Conservation (phyloP, 2,888 invertebrate species). For the Drosophila siamana region DNA sequence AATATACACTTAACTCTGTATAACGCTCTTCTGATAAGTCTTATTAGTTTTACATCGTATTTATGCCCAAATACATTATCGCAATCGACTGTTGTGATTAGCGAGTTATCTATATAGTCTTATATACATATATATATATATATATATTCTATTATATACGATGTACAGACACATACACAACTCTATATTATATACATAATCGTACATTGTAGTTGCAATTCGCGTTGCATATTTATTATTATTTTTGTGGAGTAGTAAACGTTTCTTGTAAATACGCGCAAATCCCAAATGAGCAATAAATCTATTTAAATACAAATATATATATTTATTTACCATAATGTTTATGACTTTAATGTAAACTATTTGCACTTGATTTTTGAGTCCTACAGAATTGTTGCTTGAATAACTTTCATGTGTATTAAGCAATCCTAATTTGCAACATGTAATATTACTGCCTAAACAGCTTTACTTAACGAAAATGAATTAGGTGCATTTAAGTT, state of each 20-base stretch:
- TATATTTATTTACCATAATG: constrained; percentile 12
- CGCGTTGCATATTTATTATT: constrained; percentile 18
- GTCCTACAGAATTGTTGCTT: too few relatives aligned
- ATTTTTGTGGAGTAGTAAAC: constrained; percentile 36
- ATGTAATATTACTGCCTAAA: too few relatives aligned
- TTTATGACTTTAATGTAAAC: constrained; percentile 5
- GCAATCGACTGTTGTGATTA: constrained; percentile 20
- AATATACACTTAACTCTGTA: constrained; percentile 27
- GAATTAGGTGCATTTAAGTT: too few relatives aligned
- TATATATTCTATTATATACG: constrained; percentile 7
- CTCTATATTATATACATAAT: constrained; percentile 14
- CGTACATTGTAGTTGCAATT: constrained; percentile 18
- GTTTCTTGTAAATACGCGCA: constrained; percentile 70
- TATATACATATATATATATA: constrained; percentile 29
- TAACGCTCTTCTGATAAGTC: constrained; percentile 35
- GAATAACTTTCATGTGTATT: too few relatives aligned
- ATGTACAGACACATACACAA: constrained; percentile 14
- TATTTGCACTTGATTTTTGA: too few relatives aligned
- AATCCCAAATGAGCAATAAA: constrained; percentile 66
- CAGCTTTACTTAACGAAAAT: too few relatives aligned
- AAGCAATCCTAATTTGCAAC: too few relatives aligned
- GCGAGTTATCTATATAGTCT: constrained; percentile 28
- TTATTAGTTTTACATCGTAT: constrained; percentile 42
- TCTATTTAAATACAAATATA: constrained; percentile 44
- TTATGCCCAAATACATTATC: constrained; percentile 29